Base-by-base conservation (phyloP, 2,888 invertebrate genomes). In the Phytoseiulus persimilis region DNA sequence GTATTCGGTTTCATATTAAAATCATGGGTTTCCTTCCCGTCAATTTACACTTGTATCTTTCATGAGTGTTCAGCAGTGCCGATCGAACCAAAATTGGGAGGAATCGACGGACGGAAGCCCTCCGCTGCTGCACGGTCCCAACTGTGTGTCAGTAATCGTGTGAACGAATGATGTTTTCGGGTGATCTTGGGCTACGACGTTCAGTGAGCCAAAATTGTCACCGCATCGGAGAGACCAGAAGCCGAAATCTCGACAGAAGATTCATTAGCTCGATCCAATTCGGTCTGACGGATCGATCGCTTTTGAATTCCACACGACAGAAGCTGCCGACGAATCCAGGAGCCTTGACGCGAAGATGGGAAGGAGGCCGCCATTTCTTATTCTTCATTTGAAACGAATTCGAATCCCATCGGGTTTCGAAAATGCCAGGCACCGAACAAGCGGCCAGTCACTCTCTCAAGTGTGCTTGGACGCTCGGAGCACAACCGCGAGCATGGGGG, bases 261-360 rank as follows among this genome's bases (percentile, higher is more conserved):
- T 65, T 65, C 65, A 65, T 65, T 65, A 65, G 65, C 65, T 65
- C 65, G 65, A 65, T 65, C 65, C 65, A 65, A 65, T 65, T 65
- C 65, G 65, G 65, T 65, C 65, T 65, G 65, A 65, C 65, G 65
- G 65, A 65, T 65, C 18, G 65, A 65, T 65, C 65, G 65, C 28
- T 65, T 28, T 18, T 65, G 28, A 65, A 65, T 65, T 65, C 65
- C 28, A 65, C 18, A 28, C 65, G 65, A 65, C 46, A 46, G 46
- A 28, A 65, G 65, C 65, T 18, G 46, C 46, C 14, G 46, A 11
- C 46, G 46, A 14, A 46, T 46, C 46, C n/a, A n/a, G n/a, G 46
- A 46, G 46, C 46, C 46, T 46, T 14, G 46, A 6, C 9, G 46
- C 46, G 46, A 46, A 46, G 46, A 46, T 46, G 46, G 46, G 65